These are phyloP conservation scores for Metopolophium dirhodum DNA, from an alignment of 1,140 invertebrate genomes.

Conservation along the genomic window DNA sequence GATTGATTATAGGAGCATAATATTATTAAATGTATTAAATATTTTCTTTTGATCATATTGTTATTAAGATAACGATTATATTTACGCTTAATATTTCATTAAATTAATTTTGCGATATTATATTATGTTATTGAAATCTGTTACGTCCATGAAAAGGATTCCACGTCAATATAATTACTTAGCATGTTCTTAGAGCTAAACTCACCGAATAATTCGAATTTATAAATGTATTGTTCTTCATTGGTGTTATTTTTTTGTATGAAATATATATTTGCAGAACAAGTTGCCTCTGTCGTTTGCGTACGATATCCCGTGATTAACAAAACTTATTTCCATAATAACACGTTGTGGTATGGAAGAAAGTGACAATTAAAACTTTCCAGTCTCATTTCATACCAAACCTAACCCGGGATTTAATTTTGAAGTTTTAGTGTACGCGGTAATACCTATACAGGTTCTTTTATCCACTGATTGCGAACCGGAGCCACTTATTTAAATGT, in stretches of 20 bases:
- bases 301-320: background rate
- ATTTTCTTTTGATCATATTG: no score
- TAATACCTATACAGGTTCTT: background rate
- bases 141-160: background rate
- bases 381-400: background rate
- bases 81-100: background rate
- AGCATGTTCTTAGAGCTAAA: background rate
- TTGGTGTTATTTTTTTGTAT: background rate
- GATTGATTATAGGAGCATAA: background rate
- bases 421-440: background rate
- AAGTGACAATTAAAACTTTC: slow-evolving; percentile 27
- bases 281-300: background rate
- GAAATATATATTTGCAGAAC: background rate
- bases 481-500: slow-evolving; percentile 36
- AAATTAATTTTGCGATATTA: background rate
- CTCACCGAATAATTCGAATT: no score
- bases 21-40: no score
- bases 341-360: background rate
- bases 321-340: slow-evolving; percentile 34
- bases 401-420: slow-evolving; percentile 17
- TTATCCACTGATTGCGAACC: slow-evolving; percentile 37
- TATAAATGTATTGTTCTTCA: background rate
- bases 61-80: background rate
- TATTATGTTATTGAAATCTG: background rate
- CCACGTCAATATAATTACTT: background rate